These are phyloP conservation scores for Pseudorhombus dupliciocellatus DNA, from an alignment of 2,113 vertebrate genomes.

Conservation along the genomic window DNA sequence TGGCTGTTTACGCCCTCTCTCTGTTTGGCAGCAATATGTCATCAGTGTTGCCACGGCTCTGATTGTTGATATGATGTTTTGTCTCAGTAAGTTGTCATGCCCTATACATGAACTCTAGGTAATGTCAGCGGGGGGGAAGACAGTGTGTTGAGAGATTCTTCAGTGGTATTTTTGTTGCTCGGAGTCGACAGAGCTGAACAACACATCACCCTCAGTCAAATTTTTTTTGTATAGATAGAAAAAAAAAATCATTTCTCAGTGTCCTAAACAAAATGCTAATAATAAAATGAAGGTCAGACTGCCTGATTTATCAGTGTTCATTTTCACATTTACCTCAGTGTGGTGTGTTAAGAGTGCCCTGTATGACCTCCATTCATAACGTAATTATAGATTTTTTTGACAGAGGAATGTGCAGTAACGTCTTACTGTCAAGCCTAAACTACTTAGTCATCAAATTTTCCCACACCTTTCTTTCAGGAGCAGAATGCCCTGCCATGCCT, in stretches of 20 bases:
- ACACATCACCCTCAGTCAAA: slow-evolving; percentile 6
- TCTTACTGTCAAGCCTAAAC: background rate
- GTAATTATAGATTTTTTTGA: slow-evolving; percentile 8
- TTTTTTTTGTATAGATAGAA: background rate
- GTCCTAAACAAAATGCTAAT: background rate
- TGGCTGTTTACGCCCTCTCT: slow-evolving; percentile 63
- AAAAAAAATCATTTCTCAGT: background rate
- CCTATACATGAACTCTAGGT: slow-evolving; percentile 63
- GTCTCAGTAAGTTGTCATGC: slow-evolving; percentile 47
- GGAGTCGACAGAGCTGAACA: slow-evolving; percentile 18
- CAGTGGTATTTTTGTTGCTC: slow-evolving; percentile 16
- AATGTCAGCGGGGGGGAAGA: slow-evolving; percentile 40
- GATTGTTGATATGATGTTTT: slow-evolving; percentile 58
- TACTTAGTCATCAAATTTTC: slow-evolving; percentile 19
- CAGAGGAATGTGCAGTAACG: background rate
- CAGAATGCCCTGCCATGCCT: slow-evolving; percentile 18
- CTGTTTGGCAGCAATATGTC: slow-evolving; percentile 53
- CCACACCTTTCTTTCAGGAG: slow-evolving; percentile 15
- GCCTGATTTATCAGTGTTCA: background rate
- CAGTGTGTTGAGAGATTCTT: slow-evolving; percentile 26
- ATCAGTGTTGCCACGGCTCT: slow-evolving; percentile 45
- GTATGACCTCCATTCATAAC: slow-evolving; percentile 14
- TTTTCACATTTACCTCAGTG: slow-evolving; percentile 1
- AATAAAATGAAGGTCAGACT: background rate
- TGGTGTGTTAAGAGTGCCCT: slow-evolving; percentile 24